Base-by-base conservation (phyloP, 2,113 vertebrate species). In the Anhinga anhinga region DNA sequence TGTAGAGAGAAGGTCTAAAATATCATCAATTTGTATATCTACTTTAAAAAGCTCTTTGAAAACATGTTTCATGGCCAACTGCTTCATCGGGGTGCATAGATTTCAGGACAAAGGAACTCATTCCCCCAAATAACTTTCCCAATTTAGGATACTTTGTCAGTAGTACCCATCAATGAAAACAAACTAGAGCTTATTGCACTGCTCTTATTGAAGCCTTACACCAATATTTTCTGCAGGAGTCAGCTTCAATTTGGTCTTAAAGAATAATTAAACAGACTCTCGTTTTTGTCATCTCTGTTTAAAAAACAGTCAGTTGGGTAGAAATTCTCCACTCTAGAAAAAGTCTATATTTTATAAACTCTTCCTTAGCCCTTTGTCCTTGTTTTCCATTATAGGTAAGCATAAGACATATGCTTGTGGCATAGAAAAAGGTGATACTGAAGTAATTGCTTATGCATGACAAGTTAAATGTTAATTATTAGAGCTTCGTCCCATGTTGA, bases 391-490 rank as follows among this genome's bases (percentile, higher is more conserved):
- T 93, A 77, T 58, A 89, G 44, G 65, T 80, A 92, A 96, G 15
- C 18, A 11, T 30, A 69, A 92, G 34, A 71, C 61, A 38, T 70
- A 85, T 15, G 49, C 52, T 90, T 55, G 30, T 77, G 67, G 79
- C 62, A 85, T 40, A 86, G 44, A 50, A 91, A 76, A 93, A 90
- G 66, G 32, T 94, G 55, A 88, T 56, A 65, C 32, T 77, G 84
- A 93, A 97, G 67, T 83, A 95, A 95, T 96, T 49, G 7, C 38
- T 91, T 67, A 56, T 3, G 3, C 13, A 9, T 29, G 40, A 70
- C 32, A 90, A 93, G 63, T 80, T 62, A 90, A 82, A 81, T 78
- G 56, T 78, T 86, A 85, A 92, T 95, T 95, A 95, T 94, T 79
- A 65, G 7, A 58, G 11, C 30, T 45, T 74, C 23, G 9, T 78